Evolutionary conservation across 2,888 invertebrate species (phyloP), one percentile per base, ranked within the genome.

Genomic region (Ichneumoninae sp.): DNA sequence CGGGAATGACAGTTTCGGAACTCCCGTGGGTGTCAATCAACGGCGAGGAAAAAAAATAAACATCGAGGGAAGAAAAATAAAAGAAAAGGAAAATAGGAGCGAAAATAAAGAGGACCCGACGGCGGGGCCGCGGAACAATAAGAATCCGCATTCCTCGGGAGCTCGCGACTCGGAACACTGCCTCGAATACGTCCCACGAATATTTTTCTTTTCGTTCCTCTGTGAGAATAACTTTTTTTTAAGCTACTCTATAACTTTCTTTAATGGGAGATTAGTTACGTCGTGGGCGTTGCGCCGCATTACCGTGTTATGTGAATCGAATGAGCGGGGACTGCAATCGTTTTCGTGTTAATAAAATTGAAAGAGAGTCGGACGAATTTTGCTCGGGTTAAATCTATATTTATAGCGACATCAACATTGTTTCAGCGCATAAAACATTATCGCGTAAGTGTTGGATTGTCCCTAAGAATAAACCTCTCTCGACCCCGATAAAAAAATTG

Each of bases 1-100:
- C 54, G 19, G 66, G 78, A 79, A 81, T 60, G 65, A 65, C 70
- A 71, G 79, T 52, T 85, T 81, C 74, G 74, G 69, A 81, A 65
- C 74, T 70, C 70, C 57, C 78, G 84, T 85, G 81, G 84, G 84
- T 81, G 81, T 85, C 81, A 54, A 81, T 81, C 84, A 78, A 75
- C 47, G 77, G 78, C 75, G 57, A 81, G 33, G 60, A 50, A 75
- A 70, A 81, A 79, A 83, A 83, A 63, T 30, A 22, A 44, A 47
- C 57, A 68, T 69, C 63, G 40, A 44, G 69, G 36, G 36, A 50
- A 50, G 36, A 78, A n/a, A 78, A 76, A 44, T 33, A 40, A 40
- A 40, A 7, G 40, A 10, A 44, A 52, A 66, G 47, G 50, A 71
- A 52, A 68, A n/a, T 33, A 50, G 57, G 40, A 57, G 65, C 10